These are phyloP conservation scores for Cephus rjabovi DNA, from an alignment of 2,888 invertebrate genomes.

Conservation along the genomic window DNA sequence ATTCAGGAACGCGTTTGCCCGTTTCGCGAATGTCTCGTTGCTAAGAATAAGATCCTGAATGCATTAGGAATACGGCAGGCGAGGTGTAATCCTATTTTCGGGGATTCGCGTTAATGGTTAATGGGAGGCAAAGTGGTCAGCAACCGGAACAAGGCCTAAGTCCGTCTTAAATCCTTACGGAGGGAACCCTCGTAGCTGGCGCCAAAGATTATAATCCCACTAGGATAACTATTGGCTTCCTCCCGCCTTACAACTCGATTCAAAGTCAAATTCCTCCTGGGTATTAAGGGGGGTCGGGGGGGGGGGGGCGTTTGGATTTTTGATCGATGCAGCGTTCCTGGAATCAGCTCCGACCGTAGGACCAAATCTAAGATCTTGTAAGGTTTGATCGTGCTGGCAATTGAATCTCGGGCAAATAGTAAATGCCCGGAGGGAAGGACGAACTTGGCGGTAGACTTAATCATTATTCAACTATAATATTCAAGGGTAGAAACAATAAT, in stretches of 20 bases:
- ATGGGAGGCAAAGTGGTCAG: slow-evolving; percentile 67
- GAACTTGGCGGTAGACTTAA: slow-evolving; percentile 56
- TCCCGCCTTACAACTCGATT: slow-evolving; percentile 16
- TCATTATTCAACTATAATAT: slow-evolving; percentile 62
- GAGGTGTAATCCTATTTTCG: slow-evolving; percentile 62
- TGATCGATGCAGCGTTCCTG: not conserved
- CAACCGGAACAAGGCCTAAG: slow-evolving; percentile 66
- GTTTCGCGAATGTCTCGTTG: not conserved
- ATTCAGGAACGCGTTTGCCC: not conserved
- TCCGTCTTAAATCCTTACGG: slow-evolving; percentile 65
- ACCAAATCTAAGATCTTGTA: not conserved
- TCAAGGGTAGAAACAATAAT: slow-evolving; percentile 54
- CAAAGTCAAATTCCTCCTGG: slow-evolving; percentile 22
- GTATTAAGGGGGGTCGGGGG: not conserved
- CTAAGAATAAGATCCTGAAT: not conserved
- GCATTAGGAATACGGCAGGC: not conserved
- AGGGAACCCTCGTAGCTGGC: slow-evolving; percentile 53
- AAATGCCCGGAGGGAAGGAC: slow-evolving; percentile 45
- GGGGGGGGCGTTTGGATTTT: not conserved
- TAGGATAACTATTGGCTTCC: slow-evolving; percentile 59
- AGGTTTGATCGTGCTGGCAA: slow-evolving; percentile 24
- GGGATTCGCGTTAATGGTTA: slow-evolving; percentile 66
- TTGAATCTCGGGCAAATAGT: slow-evolving; percentile 27
- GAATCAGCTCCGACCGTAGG: not conserved
- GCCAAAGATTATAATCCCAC: slow-evolving; percentile 58